These are phyloP conservation scores for Hemibagrus wyckioides DNA, from an alignment of 2,113 vertebrate genomes.

Conservation along the genomic window DNA sequence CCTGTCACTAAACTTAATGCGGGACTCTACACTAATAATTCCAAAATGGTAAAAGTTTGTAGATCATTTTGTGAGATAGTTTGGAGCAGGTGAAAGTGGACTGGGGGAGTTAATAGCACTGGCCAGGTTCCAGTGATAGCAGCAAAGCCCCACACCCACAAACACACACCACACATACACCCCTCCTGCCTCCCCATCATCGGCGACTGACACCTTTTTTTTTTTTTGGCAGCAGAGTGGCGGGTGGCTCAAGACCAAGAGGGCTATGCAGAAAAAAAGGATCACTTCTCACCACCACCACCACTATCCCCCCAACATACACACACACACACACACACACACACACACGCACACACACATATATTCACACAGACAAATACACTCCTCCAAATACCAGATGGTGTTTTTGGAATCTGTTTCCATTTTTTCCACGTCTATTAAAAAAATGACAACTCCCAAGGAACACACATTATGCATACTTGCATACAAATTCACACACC, in stretches of 20 bases:
- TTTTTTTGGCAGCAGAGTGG: conserved; percentile 86
- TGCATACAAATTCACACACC: conserved; percentile 44
- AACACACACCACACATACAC: conserved; percentile 49
- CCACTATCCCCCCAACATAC: conserved; percentile 38
- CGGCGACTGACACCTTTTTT: conserved; percentile 88
- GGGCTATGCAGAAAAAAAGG: conserved; percentile 80
- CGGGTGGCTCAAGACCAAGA: conserved; percentile 91
- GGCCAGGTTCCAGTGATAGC: conserved; percentile 57
- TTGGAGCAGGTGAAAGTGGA: conserved; percentile 50
- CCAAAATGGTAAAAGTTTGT: conserved; percentile 41
- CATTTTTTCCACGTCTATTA: conserved; percentile 86
- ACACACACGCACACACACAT: conserved; percentile 52
- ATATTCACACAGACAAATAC: conserved; percentile 51
- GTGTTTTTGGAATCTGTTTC: conserved; percentile 94
- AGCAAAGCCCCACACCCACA: conserved; percentile 54
- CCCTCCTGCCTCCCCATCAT: conserved; percentile 65
- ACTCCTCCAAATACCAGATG: conserved; percentile 91
- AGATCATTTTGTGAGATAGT: conserved; percentile 38
- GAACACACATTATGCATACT: conserved; percentile 55
- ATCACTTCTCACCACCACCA: conserved; percentile 86
- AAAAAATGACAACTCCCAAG: conserved; percentile 65
- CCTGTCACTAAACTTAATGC: neutral
- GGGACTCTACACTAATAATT: neutral
- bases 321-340: conserved; percentile 39
- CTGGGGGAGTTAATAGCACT: conserved; percentile 59